phyloP scores from a whole-genome alignment of 2,113 vertebrate genomes.

The Oncorhynchus mykiss region DNA sequence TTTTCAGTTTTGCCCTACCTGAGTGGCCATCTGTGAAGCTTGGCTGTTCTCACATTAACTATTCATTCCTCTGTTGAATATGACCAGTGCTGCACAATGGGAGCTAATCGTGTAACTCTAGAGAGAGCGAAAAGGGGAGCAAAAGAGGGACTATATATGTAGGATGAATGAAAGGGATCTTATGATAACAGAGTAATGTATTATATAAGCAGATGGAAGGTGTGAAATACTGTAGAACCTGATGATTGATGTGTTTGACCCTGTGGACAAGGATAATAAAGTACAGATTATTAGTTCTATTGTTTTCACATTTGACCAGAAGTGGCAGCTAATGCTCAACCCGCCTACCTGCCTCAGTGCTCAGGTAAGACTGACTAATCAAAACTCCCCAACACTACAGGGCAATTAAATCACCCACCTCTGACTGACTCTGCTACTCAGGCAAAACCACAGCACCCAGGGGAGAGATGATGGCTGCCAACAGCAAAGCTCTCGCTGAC shows the following conservation, averaged over 20 bases:
- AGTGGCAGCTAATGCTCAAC: not conserved
- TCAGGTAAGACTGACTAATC: not conserved
- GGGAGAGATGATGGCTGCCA: no score
- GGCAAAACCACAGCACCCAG: constrained; percentile 7
- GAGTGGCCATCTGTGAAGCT: constrained; percentile 61
- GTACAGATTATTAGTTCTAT: not conserved
- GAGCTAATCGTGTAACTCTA: constrained; percentile 55
- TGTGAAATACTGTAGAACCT: not conserved
- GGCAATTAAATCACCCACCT: constrained; percentile 15
- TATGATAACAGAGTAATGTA: not conserved
- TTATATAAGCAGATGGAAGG: not conserved
- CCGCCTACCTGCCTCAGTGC: not conserved
- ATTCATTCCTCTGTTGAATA: constrained; percentile 63
- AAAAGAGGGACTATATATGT: constrained; percentile 38
- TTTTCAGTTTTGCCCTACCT: constrained; percentile 51
- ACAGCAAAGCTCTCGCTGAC: constrained; percentile 2
- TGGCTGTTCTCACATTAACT: constrained; percentile 61
- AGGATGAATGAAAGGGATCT: constrained; percentile 20
- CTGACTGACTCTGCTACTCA: constrained; percentile 21
- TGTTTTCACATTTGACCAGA: not conserved
- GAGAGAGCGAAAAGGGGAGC: constrained; percentile 26
- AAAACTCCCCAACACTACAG: constrained; percentile 2
- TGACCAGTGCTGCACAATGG: constrained; percentile 53
- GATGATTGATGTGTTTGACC: not conserved
- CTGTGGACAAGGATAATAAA: not conserved